Evolutionary conservation across 2,113 vertebrate species (phyloP).

Genomic region (Candoia aspera): DNA sequence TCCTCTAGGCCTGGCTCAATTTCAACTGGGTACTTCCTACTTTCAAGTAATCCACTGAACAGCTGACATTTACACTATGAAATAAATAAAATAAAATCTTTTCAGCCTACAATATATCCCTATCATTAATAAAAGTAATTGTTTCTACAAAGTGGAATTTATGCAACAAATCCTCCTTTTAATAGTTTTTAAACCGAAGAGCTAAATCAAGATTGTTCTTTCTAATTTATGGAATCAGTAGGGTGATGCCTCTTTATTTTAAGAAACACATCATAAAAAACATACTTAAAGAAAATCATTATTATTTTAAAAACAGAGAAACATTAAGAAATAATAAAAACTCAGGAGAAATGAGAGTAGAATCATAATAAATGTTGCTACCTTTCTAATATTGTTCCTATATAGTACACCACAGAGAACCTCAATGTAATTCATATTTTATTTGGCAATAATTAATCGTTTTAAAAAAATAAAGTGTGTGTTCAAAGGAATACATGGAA

Average conservation of each 20-base stretch:
- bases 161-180: not conserved
- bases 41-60: not conserved
- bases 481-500: slow-evolving; percentile 47
- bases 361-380: slow-evolving; percentile 22
- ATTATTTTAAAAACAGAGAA: slow-evolving; percentile 1
- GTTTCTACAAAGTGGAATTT: not conserved
- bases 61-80: no score
- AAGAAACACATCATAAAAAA: not conserved
- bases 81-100: not conserved
- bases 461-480: slow-evolving; percentile 48
- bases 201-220: not conserved
- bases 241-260: not conserved
- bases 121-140: not conserved
- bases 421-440: slow-evolving; percentile 39
- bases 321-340: slow-evolving; percentile 15
- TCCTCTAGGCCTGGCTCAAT: not conserved
- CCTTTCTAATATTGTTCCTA: slow-evolving; percentile 22
- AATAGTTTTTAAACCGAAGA: not conserved
- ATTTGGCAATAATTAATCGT: slow-evolving; percentile 14
- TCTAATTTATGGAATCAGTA: not conserved
- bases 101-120: not conserved
- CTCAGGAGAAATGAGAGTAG: slow-evolving; percentile 10
- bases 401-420: slow-evolving; percentile 30
- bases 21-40: not conserved
- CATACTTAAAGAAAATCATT: not conserved